Evolutionary conservation across 2,113 vertebrate species (phyloP), one percentile per base, ranked within the genome.

Genomic region (Psammodynastes pulverulentus): DNA sequence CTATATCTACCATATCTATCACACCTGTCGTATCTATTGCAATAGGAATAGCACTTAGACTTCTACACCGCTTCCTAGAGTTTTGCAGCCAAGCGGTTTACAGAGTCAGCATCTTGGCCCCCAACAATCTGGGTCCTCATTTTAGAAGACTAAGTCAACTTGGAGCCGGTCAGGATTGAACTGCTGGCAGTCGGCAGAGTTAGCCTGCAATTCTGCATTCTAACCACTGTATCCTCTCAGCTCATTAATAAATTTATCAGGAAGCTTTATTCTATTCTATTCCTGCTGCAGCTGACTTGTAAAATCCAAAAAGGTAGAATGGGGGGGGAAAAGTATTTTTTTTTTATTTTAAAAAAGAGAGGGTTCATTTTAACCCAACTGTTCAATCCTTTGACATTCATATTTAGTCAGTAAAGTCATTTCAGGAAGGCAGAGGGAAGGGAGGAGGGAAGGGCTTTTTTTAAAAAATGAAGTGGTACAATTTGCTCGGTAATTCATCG

Each of bases 401-500:
- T 96, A 96, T 97, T 97, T 96, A 96, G 94, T 96, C 56, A 56
- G 58, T 93, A 94, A 96, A 96, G 95, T 97, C 86, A 89, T 97
- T 97, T 97, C 45, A 2, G 92, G 95, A 94, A 92, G 92, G 93
- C 95, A 93, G 92, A 39, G 17, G 13, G 3, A 79, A 17, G 34
- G 3, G 3, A 15, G 34, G 54, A 29, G 58, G 15, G 0, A 7
- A 1, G 21, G 24, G 8, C 3, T 39, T 9, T n/a, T n/a, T n/a
- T n/a, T n/a, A n/a, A n/a, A 17, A 79, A 79, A 79, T 79, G 92
- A 93, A 54, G 88, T 87, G 96, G 94, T 93, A 90, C 21, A 90
- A 96, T 97, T 97, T 97, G 90, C 94, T 96, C 96, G 94, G 94
- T 96, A 97, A 97, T 97, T 92, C 96, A 91, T 94, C 94, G 96